Percentiles rank a stretch among this genome's conserved stretches.
Conservation (phyloP, 2,797 vertebrate genomes). For the Pseudomugil tenellus region DNA sequence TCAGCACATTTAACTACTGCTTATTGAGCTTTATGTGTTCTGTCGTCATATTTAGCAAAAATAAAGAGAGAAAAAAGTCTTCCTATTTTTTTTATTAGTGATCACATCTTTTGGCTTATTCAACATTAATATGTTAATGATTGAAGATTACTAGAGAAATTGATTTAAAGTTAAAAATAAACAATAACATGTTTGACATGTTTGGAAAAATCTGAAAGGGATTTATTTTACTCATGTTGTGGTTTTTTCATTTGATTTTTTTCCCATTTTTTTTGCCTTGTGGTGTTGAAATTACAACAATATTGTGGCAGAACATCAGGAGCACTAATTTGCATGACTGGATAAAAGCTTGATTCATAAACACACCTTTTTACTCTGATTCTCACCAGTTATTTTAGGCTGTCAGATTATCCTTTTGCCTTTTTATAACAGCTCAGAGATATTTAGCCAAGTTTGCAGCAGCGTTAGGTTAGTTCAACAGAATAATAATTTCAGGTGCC, state of each 20-base stretch:
- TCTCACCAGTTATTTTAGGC: neutral
- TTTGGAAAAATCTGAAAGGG: neutral
- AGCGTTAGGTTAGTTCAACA: neutral
- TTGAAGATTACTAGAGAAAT: neutral
- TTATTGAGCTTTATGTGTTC: neutral
- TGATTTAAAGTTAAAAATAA: neutral
- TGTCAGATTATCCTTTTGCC: neutral
- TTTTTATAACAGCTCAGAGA: neutral
- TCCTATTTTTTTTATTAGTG: neutral
- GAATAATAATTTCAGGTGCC: constrained; percentile 25
- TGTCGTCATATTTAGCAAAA: neutral
- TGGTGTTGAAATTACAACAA: constrained; percentile 4
- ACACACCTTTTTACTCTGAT: neutral
- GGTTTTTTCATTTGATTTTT: neutral
- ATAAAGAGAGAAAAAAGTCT: neutral
- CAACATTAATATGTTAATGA: neutral
- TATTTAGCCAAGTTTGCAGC: neutral
- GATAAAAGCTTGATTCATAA: neutral
- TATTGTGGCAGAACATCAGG: neutral
- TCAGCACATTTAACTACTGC: neutral
- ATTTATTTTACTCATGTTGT: neutral
- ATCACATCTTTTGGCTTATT: neutral
- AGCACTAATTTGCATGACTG: neutral
- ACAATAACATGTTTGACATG: neutral
- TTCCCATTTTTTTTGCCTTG: neutral